A percentile compares a stretch with the other conserved stretches of the same genome.
These are phyloP conservation scores for Xanthorhoe designata DNA, from an alignment of 2,888 invertebrate species.

Conservation along the genomic window DNA sequence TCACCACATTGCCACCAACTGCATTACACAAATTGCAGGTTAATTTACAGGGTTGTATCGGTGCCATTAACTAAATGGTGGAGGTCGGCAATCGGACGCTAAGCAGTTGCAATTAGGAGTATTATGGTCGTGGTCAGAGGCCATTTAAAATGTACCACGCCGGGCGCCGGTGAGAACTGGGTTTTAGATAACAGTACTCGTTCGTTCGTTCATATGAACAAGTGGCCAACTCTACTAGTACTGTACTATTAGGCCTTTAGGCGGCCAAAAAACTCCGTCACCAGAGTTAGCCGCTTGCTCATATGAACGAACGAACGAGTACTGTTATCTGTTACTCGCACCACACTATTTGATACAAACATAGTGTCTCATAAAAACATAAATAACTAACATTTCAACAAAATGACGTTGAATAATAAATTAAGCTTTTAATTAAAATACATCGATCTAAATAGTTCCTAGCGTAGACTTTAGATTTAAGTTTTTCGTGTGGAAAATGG, in stretches of 20 bases:
- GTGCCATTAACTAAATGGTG: slow-evolving; percentile 24
- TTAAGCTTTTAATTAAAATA: no score
- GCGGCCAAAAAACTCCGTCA: no score
- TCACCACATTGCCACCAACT: slow-evolving; percentile 5
- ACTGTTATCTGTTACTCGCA: no score
- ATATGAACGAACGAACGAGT: no score
- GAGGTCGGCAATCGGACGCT: slow-evolving; percentile 19
- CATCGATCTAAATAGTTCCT: no score
- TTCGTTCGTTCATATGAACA: no score
- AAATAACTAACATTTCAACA: not conserved
- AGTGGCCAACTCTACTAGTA: no score
- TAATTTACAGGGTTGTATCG: slow-evolving; percentile 32
- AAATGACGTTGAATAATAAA: no score
- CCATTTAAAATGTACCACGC: slow-evolving; percentile 17
- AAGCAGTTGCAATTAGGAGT: slow-evolving; percentile 29
- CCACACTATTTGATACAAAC: not conserved
- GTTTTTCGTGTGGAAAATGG: no score
- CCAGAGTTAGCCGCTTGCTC: no score
- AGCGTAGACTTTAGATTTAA: no score
- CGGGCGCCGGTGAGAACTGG: not conserved
- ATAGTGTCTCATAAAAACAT: not conserved
- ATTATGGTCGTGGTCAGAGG: slow-evolving; percentile 15
- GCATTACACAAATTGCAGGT: slow-evolving; percentile 36
- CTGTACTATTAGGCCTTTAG: no score
- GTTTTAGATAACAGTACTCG: not conserved